Evolutionary conservation across 2,888 invertebrate genomes (phyloP).

Genomic region (Drosophila meridionalis): DNA sequence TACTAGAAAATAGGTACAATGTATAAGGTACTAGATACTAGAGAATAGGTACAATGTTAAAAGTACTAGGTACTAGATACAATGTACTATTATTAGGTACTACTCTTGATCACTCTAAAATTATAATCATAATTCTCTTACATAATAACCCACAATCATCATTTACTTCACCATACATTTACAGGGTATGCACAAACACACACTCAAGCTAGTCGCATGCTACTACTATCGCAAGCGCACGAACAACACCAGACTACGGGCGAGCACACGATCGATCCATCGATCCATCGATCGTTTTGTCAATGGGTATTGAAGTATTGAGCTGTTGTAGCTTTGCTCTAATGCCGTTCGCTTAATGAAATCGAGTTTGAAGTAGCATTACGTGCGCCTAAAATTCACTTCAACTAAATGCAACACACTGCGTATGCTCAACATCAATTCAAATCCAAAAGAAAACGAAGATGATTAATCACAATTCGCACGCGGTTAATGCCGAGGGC

Average conservation of each 20-base stretch:
- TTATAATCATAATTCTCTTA: background rate
- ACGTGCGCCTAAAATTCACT: slow-evolving; percentile 16
- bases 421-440: slow-evolving; percentile 62
- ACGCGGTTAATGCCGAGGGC: slow-evolving; percentile 52
- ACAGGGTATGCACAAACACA: slow-evolving; percentile 1
- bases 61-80: background rate
- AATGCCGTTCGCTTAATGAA: slow-evolving; percentile 48
- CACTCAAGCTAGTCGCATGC: slow-evolving; percentile 11
- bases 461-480: slow-evolving; percentile 71
- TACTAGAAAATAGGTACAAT: background rate
- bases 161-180: background rate
- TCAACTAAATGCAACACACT: slow-evolving; percentile 37
- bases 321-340: slow-evolving; percentile 54
- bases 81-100: background rate
- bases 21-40: background rate
- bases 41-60: background rate
- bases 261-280: slow-evolving; percentile 67
- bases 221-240: slow-evolving; percentile 42
- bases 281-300: slow-evolving; percentile 64
- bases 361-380: slow-evolving; percentile 51
- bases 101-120: background rate
- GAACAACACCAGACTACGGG: slow-evolving; percentile 44
- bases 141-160: background rate
- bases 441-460: slow-evolving; percentile 24
- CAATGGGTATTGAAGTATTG: slow-evolving; percentile 54